phyloP scores from a whole-genome alignment of 1,140 invertebrate species.

The Drosophila varians region DNA sequence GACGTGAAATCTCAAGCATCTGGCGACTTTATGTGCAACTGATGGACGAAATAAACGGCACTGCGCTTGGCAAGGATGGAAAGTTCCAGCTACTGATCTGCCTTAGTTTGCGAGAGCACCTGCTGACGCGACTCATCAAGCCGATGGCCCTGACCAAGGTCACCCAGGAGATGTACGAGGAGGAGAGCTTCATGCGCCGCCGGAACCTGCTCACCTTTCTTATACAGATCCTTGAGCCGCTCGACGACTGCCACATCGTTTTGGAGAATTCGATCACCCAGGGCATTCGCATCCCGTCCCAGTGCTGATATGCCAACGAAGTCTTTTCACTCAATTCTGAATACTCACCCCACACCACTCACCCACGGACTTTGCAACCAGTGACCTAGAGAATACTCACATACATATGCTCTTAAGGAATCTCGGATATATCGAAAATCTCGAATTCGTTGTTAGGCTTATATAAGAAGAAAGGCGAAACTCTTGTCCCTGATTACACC shows the following conservation, averaged over 20 bases:
- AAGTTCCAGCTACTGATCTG: constrained; percentile 99
- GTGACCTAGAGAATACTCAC: constrained; percentile 80
- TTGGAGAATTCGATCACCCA: constrained; percentile 97
- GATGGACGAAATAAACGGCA: constrained; percentile 92
- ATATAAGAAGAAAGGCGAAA: constrained; percentile 27
- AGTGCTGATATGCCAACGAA: constrained; percentile 61
- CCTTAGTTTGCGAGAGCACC: constrained; percentile 93
- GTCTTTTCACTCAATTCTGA: background rate
- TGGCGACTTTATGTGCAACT: constrained; percentile 91
- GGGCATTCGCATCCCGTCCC: constrained; percentile 93
- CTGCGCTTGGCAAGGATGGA: constrained; percentile 97
- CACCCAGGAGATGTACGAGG: constrained; percentile 97
- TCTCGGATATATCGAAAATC: constrained; percentile 63
- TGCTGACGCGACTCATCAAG: constrained; percentile 94
- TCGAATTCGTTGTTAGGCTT: constrained; percentile 73
- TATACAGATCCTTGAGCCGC: constrained; percentile 94
- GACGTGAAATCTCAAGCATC: constrained; percentile 87
- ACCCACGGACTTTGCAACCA: constrained; percentile 74
- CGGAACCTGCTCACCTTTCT: constrained; percentile 93
- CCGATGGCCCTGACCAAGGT: constrained; percentile 94
- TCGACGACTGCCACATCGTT: constrained; percentile 96
- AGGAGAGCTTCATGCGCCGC: constrained; percentile 96
- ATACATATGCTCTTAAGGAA: constrained; percentile 68
- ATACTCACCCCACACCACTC: constrained; percentile 10
- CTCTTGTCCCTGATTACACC: constrained; percentile 28